Base-by-base conservation (phyloP, 2,113 vertebrate species). In the Melanostigma gelatinosum region DNA sequence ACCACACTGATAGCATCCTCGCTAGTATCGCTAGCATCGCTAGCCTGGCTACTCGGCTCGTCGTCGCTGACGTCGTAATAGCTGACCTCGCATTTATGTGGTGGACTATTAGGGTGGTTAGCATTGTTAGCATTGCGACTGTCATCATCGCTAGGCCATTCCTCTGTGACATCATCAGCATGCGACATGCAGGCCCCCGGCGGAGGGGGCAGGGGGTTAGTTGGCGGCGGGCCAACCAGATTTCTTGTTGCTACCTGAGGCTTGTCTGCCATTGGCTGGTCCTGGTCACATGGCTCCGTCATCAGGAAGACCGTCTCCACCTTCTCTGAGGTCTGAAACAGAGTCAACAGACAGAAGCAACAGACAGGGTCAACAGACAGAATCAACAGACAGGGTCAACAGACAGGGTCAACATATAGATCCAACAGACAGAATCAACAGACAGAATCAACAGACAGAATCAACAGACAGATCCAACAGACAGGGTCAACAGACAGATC, bases 1-100 rank as follows among this genome's bases (percentile, higher is more conserved):
- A 93, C 57, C 68, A 93, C 88, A 1, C 90, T 92, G 60, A 93
- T 80, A 40, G 85, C 84, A 72, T 91, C 92, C 46, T 92, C 86
- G 6, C 89, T 90, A 54, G 69, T 32, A 20, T 90, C 80, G 11
- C 86, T 88, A 44, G 24, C 55, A 3, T 84, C 74, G 6, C 83
- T 88, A 34, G 20, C n/a, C 15, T 78, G 72, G 46, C 50, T 77
- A 12, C 62, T 86, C 4, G 44, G 22, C 18, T 87, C 80, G 20
- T 83, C 77, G 74, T 85, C 68, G 5, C 66, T 83, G 27, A 32
- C 29, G 27, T 86, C 77, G 44, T 80, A 80, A 22, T 87, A 79
- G 15, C 67, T 82, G 22, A 36, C 24, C 4, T 72, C 67, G 20
- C 32, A 22, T 44, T 50, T 57, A 46, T 42, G n/a, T 63, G 27